Evolutionary conservation across 2,888 invertebrate species (phyloP).

Genomic region (Siphlonurus alternatus): DNA sequence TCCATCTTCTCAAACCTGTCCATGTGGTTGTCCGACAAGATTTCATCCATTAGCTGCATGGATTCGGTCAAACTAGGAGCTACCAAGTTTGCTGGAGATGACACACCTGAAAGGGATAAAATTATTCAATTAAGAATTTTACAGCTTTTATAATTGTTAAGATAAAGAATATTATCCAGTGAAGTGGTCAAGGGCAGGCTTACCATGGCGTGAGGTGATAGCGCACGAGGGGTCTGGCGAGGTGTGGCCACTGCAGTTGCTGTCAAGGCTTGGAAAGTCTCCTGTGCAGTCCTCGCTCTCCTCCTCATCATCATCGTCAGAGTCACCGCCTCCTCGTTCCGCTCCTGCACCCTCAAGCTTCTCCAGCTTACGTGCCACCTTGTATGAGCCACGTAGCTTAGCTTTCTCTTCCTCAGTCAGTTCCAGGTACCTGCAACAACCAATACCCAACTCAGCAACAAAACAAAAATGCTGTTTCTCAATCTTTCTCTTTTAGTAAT

Average conservation of each 20-base stretch:
- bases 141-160: too few relatives aligned
- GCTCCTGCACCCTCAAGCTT: constrained; percentile 69
- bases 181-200: too few relatives aligned
- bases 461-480: constrained; percentile 11
- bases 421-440: constrained; percentile 53
- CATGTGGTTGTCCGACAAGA: constrained; percentile 64
- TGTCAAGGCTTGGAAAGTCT: constrained; percentile 19
- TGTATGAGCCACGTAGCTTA: constrained; percentile 75
- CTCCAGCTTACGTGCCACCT: constrained; percentile 82
- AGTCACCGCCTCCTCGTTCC: constrained; percentile 44
- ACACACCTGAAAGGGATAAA: constrained; percentile 12
- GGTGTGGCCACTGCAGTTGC: constrained; percentile 18
- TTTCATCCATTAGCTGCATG: constrained; percentile 77
- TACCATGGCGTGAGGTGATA: background rate
- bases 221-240: background rate
- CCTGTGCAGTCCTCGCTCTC: constrained; percentile 22
- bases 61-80: constrained; percentile 73
- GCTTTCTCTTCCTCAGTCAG: constrained; percentile 85
- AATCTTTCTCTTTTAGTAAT: background rate
- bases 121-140: background rate
- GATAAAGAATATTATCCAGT: too few relatives aligned
- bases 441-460: too few relatives aligned
- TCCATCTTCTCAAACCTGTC: constrained; percentile 74
- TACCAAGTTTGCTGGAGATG: constrained; percentile 34
- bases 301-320: constrained; percentile 54